These are phyloP conservation scores for Malaclemys terrapin DNA, from an alignment of 2,113 vertebrate genomes.

Conservation along the genomic window DNA sequence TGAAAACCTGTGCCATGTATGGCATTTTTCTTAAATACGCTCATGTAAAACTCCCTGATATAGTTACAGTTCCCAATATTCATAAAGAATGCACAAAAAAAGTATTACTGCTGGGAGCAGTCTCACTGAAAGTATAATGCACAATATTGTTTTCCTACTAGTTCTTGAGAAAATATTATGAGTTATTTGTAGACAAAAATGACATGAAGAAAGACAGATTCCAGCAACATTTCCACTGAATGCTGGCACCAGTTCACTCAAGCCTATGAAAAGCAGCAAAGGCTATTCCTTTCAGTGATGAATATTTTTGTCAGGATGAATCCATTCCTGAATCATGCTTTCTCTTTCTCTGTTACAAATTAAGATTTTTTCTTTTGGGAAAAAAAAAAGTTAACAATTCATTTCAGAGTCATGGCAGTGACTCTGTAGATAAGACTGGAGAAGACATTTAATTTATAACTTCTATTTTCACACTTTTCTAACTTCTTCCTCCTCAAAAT, in stretches of 20 bases:
- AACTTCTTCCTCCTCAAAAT: slow-evolving; percentile 23
- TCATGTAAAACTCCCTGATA: neutral
- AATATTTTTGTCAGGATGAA: slow-evolving; percentile 52
- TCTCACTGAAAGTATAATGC: neutral
- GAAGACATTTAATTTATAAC: slow-evolving; percentile 41
- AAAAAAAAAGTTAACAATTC: slow-evolving; percentile 38
- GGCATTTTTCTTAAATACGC: neutral
- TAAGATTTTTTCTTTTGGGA: slow-evolving; percentile 37
- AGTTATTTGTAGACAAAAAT: slow-evolving; percentile 1
- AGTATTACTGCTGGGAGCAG: neutral
- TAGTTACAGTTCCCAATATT: neutral
- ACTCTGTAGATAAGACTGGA: neutral
- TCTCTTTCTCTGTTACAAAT: slow-evolving; percentile 41
- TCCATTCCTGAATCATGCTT: slow-evolving; percentile 48
- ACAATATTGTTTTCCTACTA: neutral
- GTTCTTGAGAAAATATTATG: neutral
- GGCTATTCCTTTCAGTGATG: slow-evolving; percentile 41
- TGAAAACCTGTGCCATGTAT: neutral
- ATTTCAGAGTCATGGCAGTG: slow-evolving; percentile 41
- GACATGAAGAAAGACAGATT: neutral
- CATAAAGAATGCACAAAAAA: neutral
- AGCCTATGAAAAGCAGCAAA: slow-evolving; percentile 7
- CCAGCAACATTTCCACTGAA: neutral
- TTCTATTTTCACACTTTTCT: slow-evolving; percentile 7
- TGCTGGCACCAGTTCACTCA: neutral